These are phyloP conservation scores for Apamea monoglypha DNA, from an alignment of 2,888 invertebrate genomes.

Conservation along the genomic window DNA sequence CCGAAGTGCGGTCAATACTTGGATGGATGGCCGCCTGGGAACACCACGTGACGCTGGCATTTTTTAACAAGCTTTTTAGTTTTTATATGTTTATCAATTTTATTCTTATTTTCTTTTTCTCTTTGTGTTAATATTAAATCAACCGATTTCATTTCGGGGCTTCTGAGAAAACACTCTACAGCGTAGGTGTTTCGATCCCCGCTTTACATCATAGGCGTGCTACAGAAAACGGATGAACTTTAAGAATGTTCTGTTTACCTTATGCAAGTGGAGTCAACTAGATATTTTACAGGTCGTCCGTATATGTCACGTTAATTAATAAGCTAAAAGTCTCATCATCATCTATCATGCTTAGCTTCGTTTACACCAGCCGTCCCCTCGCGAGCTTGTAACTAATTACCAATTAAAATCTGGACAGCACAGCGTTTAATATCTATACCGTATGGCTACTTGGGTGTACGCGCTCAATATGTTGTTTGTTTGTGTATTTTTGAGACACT, in stretches of 20 bases:
- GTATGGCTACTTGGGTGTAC: background rate
- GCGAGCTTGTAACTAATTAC: conserved; percentile 28
- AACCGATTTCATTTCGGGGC: background rate
- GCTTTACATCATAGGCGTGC: conserved; percentile 11
- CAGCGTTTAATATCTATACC: conserved; percentile 14
- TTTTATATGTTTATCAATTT: too few relatives aligned
- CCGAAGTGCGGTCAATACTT: conserved; percentile 87
- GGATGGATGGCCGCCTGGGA: conserved; percentile 87
- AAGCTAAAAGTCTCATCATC: conserved; percentile 34
- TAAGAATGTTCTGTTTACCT: conserved; percentile 40
- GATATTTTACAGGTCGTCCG: conserved; percentile 29
- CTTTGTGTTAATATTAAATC: background rate
- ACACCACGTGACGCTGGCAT: conserved; percentile 80
- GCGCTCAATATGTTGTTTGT: background rate
- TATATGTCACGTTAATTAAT: conserved; percentile 51
- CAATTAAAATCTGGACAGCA: conserved; percentile 40
- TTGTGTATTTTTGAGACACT: background rate
- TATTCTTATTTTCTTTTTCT: background rate
- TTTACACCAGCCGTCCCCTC: conserved; percentile 14
- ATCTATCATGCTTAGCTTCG: conserved; percentile 48
- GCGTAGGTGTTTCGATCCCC: background rate
- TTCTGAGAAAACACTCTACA: background rate
- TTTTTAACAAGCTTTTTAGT: background rate
- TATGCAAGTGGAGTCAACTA: conserved; percentile 39
- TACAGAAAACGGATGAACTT: conserved; percentile 39